These are phyloP conservation scores for Gorsachius magnificus DNA, from an alignment of 2,797 vertebrate genomes.

Conservation along the genomic window DNA sequence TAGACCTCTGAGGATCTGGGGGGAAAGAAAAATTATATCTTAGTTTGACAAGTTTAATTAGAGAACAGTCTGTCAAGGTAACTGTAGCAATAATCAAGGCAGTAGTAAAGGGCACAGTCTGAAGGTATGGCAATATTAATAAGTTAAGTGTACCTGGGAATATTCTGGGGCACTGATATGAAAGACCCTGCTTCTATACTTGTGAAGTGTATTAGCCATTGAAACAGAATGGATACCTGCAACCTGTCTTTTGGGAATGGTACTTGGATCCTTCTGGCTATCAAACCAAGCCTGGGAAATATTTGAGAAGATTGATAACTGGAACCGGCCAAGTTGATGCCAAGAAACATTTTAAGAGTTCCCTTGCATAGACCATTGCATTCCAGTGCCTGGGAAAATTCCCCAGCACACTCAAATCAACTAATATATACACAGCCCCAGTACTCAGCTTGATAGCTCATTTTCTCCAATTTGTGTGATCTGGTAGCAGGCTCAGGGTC, in stretches of 20 bases:
- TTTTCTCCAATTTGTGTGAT: background rate
- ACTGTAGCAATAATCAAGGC: background rate
- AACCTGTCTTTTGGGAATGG: background rate
- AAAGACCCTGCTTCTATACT: background rate
- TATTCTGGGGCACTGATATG: background rate
- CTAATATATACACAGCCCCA: background rate
- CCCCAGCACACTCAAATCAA: background rate
- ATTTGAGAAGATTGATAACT: conserved; percentile 5
- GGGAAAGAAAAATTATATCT: background rate
- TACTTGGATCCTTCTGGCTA: background rate
- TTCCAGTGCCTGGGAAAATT: conserved; percentile 64
- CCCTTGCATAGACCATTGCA: background rate
- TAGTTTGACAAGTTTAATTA: background rate
- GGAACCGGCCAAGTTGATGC: conserved; percentile 7
- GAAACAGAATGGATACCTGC: background rate
- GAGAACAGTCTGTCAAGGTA: background rate
- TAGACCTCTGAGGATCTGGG: conserved; percentile 79
- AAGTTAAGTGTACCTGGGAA: background rate
- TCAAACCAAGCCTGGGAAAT: conserved; percentile 18
- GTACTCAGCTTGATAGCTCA: background rate
- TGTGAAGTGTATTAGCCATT: background rate
- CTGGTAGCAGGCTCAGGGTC: background rate
- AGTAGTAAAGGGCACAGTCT: fast-evolving
- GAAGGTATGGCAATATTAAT: background rate
- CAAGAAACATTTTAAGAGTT: conserved; percentile 54